A percentile compares a stretch with the other conserved stretches of the same genome.
Evolutionary conservation across 2,113 vertebrate genomes (phyloP).

Genomic region (Sus scrofa): DNA sequence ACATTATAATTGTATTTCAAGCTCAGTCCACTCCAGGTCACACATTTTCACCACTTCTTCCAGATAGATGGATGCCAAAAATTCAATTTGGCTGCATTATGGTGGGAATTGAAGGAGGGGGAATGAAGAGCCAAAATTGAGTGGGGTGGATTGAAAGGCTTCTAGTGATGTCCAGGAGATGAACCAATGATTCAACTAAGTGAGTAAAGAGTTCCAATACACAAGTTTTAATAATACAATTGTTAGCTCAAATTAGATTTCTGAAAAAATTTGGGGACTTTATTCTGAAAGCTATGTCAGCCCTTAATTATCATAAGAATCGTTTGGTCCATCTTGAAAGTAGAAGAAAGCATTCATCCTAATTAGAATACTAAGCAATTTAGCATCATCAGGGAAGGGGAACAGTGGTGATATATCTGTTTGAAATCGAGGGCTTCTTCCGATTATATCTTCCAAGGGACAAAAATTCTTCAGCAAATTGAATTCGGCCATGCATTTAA

Average conservation of each 20-base stretch:
- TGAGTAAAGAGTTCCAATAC: neutral
- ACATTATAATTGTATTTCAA: neutral
- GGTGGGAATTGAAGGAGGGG: neutral
- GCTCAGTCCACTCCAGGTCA: neutral
- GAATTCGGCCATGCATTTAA: neutral
- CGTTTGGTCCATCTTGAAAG: neutral
- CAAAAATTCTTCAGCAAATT: neutral
- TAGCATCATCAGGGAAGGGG: neutral
- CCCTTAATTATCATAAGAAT: neutral
- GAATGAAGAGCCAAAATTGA: neutral
- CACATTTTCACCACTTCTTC: slow-evolving; percentile 4
- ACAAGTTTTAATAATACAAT: neutral
- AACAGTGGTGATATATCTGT: slow-evolving; percentile 2
- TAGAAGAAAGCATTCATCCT: neutral
- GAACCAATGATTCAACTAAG: neutral
- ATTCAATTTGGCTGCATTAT: neutral
- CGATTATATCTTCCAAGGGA: slow-evolving; percentile 22
- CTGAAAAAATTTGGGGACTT: neutral
- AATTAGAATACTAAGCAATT: neutral
- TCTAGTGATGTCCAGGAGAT: neutral
- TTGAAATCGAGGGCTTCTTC: neutral
- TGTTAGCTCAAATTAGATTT: slow-evolving; percentile 8
- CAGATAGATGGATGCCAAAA: neutral
- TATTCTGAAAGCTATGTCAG: neutral
- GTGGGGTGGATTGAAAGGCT: neutral